Evolutionary conservation across 2,113 vertebrate species (phyloP).

Genomic region (Anguilla rostrata): DNA sequence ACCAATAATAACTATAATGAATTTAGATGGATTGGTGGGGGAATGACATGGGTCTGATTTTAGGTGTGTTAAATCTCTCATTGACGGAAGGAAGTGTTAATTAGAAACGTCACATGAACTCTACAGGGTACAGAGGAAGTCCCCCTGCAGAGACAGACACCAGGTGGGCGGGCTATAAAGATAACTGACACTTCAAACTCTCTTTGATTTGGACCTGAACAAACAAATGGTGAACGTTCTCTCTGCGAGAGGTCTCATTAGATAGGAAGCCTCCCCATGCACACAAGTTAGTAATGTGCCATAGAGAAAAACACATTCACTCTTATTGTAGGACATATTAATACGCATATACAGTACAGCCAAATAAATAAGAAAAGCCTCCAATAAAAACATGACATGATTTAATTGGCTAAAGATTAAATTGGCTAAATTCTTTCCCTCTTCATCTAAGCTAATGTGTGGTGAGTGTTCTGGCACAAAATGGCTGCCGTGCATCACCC

Average conservation of each 20-base stretch:
- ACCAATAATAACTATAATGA: too few relatives aligned
- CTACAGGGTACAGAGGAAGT: background rate
- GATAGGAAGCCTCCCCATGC: background rate
- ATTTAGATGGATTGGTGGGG: too few relatives aligned
- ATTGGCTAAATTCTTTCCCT: too few relatives aligned
- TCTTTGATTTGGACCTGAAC: constrained; percentile 45
- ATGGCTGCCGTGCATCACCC: too few relatives aligned
- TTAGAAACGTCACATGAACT: constrained; percentile 42
- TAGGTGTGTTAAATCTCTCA: constrained; percentile 35
- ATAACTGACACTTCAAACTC: constrained; percentile 44
- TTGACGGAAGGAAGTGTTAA: constrained; percentile 53
- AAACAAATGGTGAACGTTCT: constrained; percentile 41
- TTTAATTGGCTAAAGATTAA: too few relatives aligned
- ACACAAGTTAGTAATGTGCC: background rate
- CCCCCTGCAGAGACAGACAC: background rate
- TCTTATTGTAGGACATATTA: background rate
- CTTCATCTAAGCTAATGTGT: too few relatives aligned
- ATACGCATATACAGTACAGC: background rate
- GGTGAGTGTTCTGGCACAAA: too few relatives aligned
- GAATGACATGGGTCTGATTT: too few relatives aligned
- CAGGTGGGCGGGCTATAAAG: constrained; percentile 23
- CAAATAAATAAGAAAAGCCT: too few relatives aligned
- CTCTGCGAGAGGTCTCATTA: background rate
- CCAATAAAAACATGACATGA: too few relatives aligned
- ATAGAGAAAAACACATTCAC: background rate